Percentiles rank a stretch among this genome's conserved stretches.
Evolutionary conservation across 2,888 invertebrate species (phyloP).

Genomic region (Smittia sp.): DNA sequence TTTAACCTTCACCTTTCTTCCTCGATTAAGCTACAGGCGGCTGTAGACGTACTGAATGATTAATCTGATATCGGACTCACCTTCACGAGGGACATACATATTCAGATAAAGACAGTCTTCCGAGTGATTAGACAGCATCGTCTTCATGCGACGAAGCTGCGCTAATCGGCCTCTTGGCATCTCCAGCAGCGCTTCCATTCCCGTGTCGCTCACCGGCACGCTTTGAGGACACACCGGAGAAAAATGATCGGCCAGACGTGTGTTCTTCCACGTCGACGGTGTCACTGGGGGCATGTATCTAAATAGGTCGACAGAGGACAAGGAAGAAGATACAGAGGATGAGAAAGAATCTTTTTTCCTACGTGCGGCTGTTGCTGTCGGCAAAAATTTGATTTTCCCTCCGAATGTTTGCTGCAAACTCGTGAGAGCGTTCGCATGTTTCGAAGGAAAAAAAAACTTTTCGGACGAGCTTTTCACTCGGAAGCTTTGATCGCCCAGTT

Average conservation of each 20-base stretch:
- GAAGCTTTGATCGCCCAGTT: no score
- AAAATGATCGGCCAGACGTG: conserved; percentile 74
- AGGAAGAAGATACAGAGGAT: no score
- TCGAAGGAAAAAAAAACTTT: no score
- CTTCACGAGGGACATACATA: conserved; percentile 85
- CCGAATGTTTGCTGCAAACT: no score
- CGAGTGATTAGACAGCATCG: conserved; percentile 85
- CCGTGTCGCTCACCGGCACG: conserved; percentile 61
- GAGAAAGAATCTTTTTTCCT: no score
- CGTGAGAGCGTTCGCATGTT: no score
- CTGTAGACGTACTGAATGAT: background rate
- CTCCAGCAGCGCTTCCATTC: conserved; percentile 59
- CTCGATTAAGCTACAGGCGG: no score
- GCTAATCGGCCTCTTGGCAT: conserved; percentile 81
- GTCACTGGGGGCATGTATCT: conserved; percentile 94
- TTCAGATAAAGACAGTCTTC: conserved; percentile 98
- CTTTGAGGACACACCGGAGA: conserved; percentile 87
- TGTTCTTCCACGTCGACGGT: conserved; percentile 82
- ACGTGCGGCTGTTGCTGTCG: no score
- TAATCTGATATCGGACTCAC: conserved; percentile 49
- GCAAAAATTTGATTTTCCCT: no score
- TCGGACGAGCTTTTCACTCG: no score
- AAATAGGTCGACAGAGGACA: conserved; percentile 38
- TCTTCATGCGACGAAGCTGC: conserved; percentile 78
- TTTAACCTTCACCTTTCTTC: no score